phyloP scores from a whole-genome alignment of 2,888 invertebrate genomes.

The Dicycla oo region DNA sequence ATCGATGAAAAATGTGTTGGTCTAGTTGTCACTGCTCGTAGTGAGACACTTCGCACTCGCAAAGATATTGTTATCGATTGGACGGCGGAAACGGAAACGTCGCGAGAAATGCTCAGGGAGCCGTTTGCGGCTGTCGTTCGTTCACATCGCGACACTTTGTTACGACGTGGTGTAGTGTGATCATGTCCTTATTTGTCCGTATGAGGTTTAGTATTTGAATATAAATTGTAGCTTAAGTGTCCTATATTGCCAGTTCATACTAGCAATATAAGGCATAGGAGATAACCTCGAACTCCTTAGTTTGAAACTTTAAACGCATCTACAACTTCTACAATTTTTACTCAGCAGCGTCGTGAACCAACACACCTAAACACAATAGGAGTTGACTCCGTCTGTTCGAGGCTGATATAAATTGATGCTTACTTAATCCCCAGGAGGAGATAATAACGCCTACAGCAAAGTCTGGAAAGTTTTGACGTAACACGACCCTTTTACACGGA shows the following conservation, averaged over 20 bases:
- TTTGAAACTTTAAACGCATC: background rate
- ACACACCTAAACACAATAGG: slow-evolving; percentile 26
- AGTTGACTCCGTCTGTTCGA: slow-evolving; percentile 25
- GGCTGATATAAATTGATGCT: slow-evolving; percentile 54
- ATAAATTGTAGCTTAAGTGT: background rate
- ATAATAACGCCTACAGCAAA: slow-evolving; percentile 56
- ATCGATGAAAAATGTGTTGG: slow-evolving; percentile 25
- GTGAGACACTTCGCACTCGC: slow-evolving; percentile 64
- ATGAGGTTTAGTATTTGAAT: slow-evolving; percentile 25
- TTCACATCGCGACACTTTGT: slow-evolving; percentile 63
- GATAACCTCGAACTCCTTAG: background rate
- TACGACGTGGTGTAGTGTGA: slow-evolving; percentile 19
- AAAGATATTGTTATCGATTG: slow-evolving; percentile 81
- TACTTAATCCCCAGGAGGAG: slow-evolving; percentile 52
- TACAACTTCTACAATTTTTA: background rate
- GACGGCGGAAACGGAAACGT: slow-evolving; percentile 75
- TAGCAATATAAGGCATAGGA: background rate
- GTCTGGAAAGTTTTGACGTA: slow-evolving; percentile 64
- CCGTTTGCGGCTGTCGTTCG: slow-evolving; percentile 60
- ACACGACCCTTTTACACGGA: slow-evolving; percentile 52
- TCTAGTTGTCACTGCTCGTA: slow-evolving; percentile 47
- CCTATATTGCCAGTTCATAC: background rate
- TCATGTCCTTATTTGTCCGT: slow-evolving; percentile 45
- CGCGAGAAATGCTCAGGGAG: slow-evolving; percentile 68
- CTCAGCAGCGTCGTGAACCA: background rate